Evolutionary conservation across 1,140 invertebrate species (phyloP).

Genomic region (Stegodyphus mimosarum): DNA sequence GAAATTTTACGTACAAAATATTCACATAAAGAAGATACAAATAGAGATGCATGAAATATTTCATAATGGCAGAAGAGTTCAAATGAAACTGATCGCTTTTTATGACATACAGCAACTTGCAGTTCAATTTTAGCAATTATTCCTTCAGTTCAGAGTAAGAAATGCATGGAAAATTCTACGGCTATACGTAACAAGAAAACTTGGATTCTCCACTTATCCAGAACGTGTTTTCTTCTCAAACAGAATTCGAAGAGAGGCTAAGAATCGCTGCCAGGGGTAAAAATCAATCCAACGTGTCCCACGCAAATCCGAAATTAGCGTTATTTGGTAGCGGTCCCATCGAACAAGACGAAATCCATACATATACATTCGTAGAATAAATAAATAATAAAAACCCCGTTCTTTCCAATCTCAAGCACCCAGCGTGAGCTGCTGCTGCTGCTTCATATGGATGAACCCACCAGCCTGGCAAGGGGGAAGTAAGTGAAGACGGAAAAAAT

Average conservation of each 20-base stretch:
- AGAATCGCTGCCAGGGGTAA: not conserved
- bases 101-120: too few species aligned
- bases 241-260: not conserved
- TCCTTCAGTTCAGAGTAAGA: too few species aligned
- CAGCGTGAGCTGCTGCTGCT: slow-evolving; percentile 14
- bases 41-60: too few species aligned
- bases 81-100: too few species aligned
- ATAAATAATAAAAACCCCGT: slow-evolving; percentile 57
- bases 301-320: slow-evolving; percentile 55
- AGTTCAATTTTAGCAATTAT: too few species aligned
- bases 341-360: slow-evolving; percentile 21
- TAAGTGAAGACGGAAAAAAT: not conserved
- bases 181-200: too few species aligned
- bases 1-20: too few species aligned
- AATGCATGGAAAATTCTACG: too few species aligned
- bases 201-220: too few species aligned
- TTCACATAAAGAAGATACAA: too few species aligned
- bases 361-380: slow-evolving; percentile 44
- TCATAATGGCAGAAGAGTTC: too few species aligned
- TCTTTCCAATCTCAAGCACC: slow-evolving; percentile 19
- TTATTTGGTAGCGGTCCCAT: slow-evolving; percentile 51
- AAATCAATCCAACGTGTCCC: not conserved
- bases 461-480: slow-evolving; percentile 15
- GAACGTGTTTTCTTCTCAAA: not conserved
- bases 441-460: slow-evolving; percentile 54